Evolutionary conservation across 2,113 vertebrate genomes (phyloP), one percentile per base, ranked within the genome.

Genomic region (Eulemur macaco): DNA sequence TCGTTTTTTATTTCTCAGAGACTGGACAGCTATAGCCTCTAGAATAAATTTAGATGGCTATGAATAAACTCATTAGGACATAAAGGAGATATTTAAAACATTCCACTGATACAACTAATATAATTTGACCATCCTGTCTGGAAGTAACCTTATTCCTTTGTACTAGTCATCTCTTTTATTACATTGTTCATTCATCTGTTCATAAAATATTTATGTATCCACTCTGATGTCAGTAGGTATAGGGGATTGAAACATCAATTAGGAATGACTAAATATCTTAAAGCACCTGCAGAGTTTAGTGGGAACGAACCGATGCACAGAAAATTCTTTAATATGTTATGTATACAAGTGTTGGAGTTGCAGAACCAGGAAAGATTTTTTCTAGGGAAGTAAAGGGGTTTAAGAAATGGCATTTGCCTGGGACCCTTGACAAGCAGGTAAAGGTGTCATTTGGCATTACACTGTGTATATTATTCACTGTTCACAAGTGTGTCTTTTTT

Each of bases 1-100:
- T 58, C 42, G 1, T 76, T 96, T 95, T 96, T 47, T 54, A 18
- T 95, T 96, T 96, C 69, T 96, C 58, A 80, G 18, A 96, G 47
- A 93, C 27, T 90, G 13, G 15, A 52, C 15, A 94, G 85, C 39
- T 77, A 1, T 92, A 64, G 8, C 60, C 5, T 80, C 66, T 42
- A 17, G 17, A 91, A 58, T 87, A 96, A 86, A 91, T 56, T 73
- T 74, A 50, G 52, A 11, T 94, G 17, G n/a, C 50, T 64, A 2
- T 87, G 37, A 68, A 34, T 91, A 54, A 93, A 93, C 20, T 47
- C 25, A 21, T 27, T 78, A 80, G 47, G 95, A 91, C 45, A 78
- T 97, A 86, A 86, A 84, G 25, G 52, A 94, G 68, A 82, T 56
- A 1, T 78, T 86, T 93, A 63, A 96, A 93, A 71, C 37, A 77